Evolutionary conservation across 2,113 vertebrate species (phyloP), one percentile per base, ranked within the genome.

Genomic region (Neodon shergylaensis): DNA sequence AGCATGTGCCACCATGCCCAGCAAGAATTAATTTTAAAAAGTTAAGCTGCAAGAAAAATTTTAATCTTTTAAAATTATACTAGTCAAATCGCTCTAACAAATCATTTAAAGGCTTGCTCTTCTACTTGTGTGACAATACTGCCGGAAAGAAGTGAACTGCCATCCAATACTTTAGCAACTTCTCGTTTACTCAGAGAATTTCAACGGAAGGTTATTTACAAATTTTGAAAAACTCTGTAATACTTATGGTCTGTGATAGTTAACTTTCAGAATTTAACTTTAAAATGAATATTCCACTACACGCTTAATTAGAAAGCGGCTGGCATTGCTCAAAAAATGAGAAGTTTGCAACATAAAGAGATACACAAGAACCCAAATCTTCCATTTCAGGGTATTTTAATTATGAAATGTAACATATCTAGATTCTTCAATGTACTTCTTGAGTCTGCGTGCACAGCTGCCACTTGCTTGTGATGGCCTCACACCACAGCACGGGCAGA

Each of bases 251-350:
- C 44, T n/a, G 54, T 74, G 65, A 83, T 33, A 44, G 16, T 47
- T 94, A 94, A 94, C 17, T 73, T 94, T 82, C 14, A 49, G 82
- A 92, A 83, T 17, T 88, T 96, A 70, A 83, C 88, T 96, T 92
- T 33, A 93, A 96, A 94, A 84, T 93, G 31, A 78, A 65, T 66
- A 90, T 70, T 94, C 26, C n/a, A 54, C 36, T 54, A 65, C 10
- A 70, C 8, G 42, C 17, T 76, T 19, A 91, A 83, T 31, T 58
- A 72, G 88, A 39, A 74, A 88, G 93, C 36, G 65, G 10, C 26
- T 8, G n/a, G 31, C 11, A 74, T 66, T 78, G 88, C 26, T 63
- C 74, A 88, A 93, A 89, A 77, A 42, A 88, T 42, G 11, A 91
- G 70, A 42, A 82, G 13, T 33, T 33, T 42, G 28, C 85, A 76